These are phyloP conservation scores for Lethrus apterus DNA, from an alignment of 1,140 invertebrate genomes.

Conservation along the genomic window DNA sequence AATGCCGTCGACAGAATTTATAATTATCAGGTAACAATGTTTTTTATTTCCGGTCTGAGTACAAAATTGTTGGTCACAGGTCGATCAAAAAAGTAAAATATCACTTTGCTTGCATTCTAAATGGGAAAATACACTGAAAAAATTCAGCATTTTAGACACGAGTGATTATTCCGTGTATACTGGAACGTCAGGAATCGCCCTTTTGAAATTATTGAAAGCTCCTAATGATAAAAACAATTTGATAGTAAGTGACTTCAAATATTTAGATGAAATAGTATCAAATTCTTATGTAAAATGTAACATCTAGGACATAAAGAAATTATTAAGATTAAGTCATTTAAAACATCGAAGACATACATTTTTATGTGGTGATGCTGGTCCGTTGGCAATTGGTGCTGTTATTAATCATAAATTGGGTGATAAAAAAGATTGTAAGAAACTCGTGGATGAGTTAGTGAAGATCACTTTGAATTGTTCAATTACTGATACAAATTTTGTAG, in stretches of 20 bases:
- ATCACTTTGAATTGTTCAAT: slow-evolving; percentile 14
- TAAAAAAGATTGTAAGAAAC: slow-evolving; percentile 40
- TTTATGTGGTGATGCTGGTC: slow-evolving; percentile 71
- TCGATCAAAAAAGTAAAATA: slow-evolving; percentile 19
- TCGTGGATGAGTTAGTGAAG: slow-evolving; percentile 44
- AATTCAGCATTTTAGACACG: slow-evolving; percentile 28
- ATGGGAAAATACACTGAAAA: slow-evolving; percentile 29
- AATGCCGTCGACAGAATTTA: too few species aligned
- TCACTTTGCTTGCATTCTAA: slow-evolving; percentile 24
- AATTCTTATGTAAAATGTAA: too few species aligned
- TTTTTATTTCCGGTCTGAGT: not conserved
- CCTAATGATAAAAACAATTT: slow-evolving; percentile 27
- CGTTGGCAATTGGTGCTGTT: slow-evolving; percentile 61
- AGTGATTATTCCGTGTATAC: slow-evolving; percentile 48
- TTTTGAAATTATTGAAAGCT: slow-evolving; percentile 35
- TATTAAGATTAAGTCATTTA: slow-evolving; percentile 44
- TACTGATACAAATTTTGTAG: slow-evolving; percentile 37
- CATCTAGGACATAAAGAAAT: slow-evolving; percentile 42
- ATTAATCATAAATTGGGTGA: slow-evolving; percentile 49
- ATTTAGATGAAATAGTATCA: not conserved
- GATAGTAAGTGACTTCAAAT: slow-evolving; percentile 21
- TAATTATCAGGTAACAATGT: too few species aligned
- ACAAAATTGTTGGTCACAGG: slow-evolving; percentile 4
- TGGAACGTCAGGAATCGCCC: slow-evolving; percentile 45
- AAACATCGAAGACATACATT: slow-evolving; percentile 55